Percentiles rank a stretch among this genome's conserved stretches.
phyloP scores from a whole-genome alignment of 2,797 vertebrate species.

The Neostethus bicornis region DNA sequence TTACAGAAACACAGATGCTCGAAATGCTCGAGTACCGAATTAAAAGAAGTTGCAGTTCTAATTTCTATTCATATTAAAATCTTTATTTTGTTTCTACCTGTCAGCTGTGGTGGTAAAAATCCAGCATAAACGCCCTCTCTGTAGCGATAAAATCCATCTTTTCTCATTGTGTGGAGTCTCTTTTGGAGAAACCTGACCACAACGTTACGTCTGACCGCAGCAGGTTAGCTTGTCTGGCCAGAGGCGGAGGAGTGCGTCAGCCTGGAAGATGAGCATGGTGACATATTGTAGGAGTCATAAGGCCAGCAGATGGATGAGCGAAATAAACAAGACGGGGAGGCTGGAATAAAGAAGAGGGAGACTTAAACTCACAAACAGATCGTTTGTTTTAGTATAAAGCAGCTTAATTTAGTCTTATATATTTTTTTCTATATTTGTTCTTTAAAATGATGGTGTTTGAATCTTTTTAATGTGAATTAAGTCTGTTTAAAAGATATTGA shows the following conservation, averaged over 20 bases:
- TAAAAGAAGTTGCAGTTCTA: no score
- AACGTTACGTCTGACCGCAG: constrained; percentile 38
- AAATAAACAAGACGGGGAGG: constrained; percentile 6
- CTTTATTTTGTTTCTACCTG: no score
- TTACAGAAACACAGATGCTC: no score
- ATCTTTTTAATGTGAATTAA: no score
- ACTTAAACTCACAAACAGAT: neutral
- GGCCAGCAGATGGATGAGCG: constrained; percentile 41
- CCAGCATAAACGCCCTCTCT: neutral
- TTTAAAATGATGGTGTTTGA: neutral
- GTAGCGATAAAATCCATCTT: constrained; percentile 9
- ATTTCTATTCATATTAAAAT: no score
- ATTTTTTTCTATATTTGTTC: neutral
- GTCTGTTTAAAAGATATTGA: no score
- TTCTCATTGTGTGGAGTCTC: constrained; percentile 10
- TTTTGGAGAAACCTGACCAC: constrained; percentile 39
- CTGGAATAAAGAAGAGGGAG: neutral
- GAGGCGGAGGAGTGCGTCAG: constrained; percentile 54
- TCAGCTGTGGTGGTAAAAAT: no score
- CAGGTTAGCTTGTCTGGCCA: constrained; percentile 41
- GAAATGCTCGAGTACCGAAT: no score
- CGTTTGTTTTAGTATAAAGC: neutral
- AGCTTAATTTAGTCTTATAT: neutral
- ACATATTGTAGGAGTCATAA: constrained; percentile 56
- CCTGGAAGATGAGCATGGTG: constrained; percentile 33